Base-by-base conservation (phyloP, 92 coral and sea anemone genomes). In the Scolanthus callimorphus region DNA sequence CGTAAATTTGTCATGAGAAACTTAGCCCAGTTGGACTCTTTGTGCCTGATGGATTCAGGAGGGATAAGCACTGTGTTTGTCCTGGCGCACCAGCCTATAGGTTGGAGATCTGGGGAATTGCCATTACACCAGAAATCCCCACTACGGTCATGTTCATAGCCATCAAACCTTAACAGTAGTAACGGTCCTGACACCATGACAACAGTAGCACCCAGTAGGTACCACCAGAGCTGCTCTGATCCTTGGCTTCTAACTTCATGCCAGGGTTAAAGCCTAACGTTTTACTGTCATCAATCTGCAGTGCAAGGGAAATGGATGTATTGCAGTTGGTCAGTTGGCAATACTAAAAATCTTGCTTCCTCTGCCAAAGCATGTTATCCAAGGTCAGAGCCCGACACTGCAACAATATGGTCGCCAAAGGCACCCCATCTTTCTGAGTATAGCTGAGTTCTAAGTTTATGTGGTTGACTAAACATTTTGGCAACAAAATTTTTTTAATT, bases 81-180 rank as follows among this genome's bases (percentile, higher is more conserved):
- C 43, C 56, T 65, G 10, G 83, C 83, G 61, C 90, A 83, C 90
- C 90, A 87, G 15, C 96, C 96, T 46, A 87, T 70, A 13, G 90
- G 96, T 44, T 87, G 96, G 21, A 87, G 61, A 1, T 84, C 79
- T 30, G 77, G 82, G n/a, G 90, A 72, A 13, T 77, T 59, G 0
- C 86, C 69, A 64, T 83, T 79, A 69, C 90, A 78, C 96, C 96
- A 87, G 57, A 87, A 87, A 69, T 87, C 96, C 4, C 82, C 89
- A 69, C 86, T 82, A 34, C 90, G 96, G 57, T 87, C 96, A 44
- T 78, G 70, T 17, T 83, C 90, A 64, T 66, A 72, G 17, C 96
- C 96, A 78, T 87, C 96, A 48, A 72, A 78, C 17, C 96, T 76
- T 29, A 87, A 62, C 61, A 87, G 71, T 45, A 87, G 71, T 21